These are phyloP conservation scores for Battus philenor DNA, from an alignment of 1,140 invertebrate genomes.

Conservation along the genomic window DNA sequence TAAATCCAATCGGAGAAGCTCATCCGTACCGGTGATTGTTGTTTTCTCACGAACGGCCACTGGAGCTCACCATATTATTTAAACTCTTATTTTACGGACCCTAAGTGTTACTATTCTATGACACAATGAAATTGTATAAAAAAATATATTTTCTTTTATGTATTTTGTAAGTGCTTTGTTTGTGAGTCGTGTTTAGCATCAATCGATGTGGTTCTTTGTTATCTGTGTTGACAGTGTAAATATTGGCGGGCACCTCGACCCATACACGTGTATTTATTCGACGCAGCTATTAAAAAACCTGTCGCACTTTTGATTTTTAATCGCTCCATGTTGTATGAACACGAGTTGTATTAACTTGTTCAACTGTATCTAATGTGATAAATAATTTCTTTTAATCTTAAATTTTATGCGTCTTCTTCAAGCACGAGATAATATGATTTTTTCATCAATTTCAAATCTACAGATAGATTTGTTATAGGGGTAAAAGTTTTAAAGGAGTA, in stretches of 20 bases:
- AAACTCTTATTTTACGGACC: conserved; percentile 16
- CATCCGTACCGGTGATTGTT: conserved; percentile 44
- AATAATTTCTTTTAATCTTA: too few relatives aligned
- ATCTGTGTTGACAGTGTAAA: conserved; percentile 53
- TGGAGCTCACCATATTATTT: conserved; percentile 9
- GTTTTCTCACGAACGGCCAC: conserved; percentile 55
- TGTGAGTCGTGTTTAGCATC: conserved; percentile 53
- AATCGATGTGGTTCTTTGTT: conserved; percentile 56
- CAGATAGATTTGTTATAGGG: too few relatives aligned
- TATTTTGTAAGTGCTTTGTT: conserved; percentile 55
- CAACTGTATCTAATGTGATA: too few relatives aligned
- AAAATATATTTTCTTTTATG: conserved; percentile 41
- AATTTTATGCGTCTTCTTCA: too few relatives aligned
- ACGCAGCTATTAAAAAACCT: conserved; percentile 24
- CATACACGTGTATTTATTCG: conserved; percentile 25
- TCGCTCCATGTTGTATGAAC: too few relatives aligned
- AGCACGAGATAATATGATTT: too few relatives aligned
- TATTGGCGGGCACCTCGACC: conserved; percentile 44
- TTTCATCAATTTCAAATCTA: too few relatives aligned
- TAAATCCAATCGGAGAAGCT: conserved; percentile 60
- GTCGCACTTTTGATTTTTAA: neutral
- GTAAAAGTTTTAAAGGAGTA: too few relatives aligned
- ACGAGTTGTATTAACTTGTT: too few relatives aligned
- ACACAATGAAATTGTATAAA: conserved; percentile 15
- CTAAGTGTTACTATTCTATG: conserved; percentile 20